Percentiles rank a stretch among this genome's conserved stretches.
Evolutionary conservation across 2,113 vertebrate species (phyloP).

Genomic region (Myotis davidii): DNA sequence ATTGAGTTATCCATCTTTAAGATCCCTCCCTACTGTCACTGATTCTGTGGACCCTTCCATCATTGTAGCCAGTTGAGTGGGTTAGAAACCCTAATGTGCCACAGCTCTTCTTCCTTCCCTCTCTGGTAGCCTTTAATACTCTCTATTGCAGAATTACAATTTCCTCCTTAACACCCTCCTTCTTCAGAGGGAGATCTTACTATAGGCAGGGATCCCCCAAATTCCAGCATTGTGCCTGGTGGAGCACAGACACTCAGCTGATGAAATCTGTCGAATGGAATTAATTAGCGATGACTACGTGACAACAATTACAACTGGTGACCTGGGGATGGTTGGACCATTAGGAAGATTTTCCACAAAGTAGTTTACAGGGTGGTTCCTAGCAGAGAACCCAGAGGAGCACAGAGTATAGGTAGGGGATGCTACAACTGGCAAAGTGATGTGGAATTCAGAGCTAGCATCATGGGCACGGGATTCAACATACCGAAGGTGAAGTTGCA

Average conservation of each 20-base stretch:
- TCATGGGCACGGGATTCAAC: background rate
- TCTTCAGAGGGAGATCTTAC: background rate
- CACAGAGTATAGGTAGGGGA: background rate
- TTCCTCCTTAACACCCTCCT: background rate
- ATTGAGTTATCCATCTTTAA: background rate
- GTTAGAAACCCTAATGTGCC: too few species aligned
- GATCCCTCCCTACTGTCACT: fast-evolving
- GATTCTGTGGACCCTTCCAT: background rate
- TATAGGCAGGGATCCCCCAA: background rate
- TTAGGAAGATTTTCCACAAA: background rate
- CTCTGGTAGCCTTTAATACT: fast-evolving
- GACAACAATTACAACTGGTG: too few species aligned
- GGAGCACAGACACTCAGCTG: background rate
- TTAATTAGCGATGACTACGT: background rate
- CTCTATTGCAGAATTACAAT: too few species aligned
- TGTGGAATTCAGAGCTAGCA: background rate
- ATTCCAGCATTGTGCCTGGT: background rate
- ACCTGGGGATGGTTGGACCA: background rate
- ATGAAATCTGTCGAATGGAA: background rate
- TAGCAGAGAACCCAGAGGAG: background rate
- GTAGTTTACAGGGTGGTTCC: background rate
- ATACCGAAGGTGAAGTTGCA: background rate
- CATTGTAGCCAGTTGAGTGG: background rate
- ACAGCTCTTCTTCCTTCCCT: background rate
- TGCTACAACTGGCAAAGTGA: fast-evolving